Percentiles rank a stretch among this genome's conserved stretches.
Evolutionary conservation across 2,888 invertebrate genomes (phyloP).

Genomic region (Sympetrum striolatum): DNA sequence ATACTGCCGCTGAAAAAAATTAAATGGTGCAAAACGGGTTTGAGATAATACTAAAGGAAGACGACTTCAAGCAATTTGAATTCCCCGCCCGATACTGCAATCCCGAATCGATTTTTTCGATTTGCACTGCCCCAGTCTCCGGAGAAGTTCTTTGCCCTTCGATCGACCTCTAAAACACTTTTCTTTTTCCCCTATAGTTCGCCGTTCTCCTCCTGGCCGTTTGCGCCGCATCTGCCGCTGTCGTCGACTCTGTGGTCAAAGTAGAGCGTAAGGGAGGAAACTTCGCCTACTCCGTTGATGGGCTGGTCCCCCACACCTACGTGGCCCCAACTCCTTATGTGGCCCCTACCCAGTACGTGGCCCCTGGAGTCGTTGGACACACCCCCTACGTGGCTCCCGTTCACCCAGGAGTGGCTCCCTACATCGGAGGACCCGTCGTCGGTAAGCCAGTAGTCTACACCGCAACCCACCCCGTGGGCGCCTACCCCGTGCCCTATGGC

Average conservation of each 20-base stretch:
- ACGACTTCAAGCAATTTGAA: no score
- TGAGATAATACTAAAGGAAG: no score
- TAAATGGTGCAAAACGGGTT: no score
- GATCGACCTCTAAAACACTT: neutral
- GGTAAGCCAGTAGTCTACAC: conserved; percentile 31
- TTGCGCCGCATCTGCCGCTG: conserved; percentile 27
- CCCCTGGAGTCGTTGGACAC: neutral
- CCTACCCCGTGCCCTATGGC: neutral
- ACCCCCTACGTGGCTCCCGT: conserved; percentile 12
- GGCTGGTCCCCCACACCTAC: neutral
- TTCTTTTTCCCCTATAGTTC: neutral
- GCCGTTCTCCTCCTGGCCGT: conserved; percentile 24
- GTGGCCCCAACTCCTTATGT: neutral
- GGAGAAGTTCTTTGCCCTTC: no score
- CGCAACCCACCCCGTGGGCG: neutral
- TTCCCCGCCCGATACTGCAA: no score
- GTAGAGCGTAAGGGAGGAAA: conserved; percentile 19
- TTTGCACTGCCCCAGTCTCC: no score
- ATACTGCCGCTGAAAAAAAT: no score
- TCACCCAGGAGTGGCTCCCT: neutral
- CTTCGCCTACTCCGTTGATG: conserved; percentile 18
- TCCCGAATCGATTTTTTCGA: no score
- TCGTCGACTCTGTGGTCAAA: conserved; percentile 4
- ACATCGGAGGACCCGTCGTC: neutral
- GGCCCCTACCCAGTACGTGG: neutral